These are phyloP conservation scores for Ips typographus DNA, from an alignment of 1,140 invertebrate species.

Conservation along the genomic window DNA sequence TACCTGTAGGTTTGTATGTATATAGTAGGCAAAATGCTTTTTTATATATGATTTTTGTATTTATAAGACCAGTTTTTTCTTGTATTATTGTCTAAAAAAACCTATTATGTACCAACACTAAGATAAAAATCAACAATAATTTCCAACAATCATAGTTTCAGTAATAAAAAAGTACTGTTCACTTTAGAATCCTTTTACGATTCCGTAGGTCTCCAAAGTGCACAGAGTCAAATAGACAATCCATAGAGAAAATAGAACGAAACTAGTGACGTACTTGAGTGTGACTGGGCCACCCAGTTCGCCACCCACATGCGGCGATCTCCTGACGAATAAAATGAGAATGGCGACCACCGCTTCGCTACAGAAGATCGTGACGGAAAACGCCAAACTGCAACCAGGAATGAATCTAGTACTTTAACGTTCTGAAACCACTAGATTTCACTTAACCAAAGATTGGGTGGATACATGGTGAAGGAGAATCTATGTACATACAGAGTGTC, in stretches of 20 bases:
- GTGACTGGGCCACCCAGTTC: slow-evolving; percentile 86
- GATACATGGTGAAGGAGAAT: no score
- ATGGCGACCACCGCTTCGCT: slow-evolving; percentile 79
- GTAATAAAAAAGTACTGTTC: no score
- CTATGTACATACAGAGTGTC: not conserved
- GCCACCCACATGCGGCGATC: slow-evolving; percentile 78
- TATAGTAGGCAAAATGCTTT: no score
- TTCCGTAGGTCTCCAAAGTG: slow-evolving; percentile 87
- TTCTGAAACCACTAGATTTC: not conserved
- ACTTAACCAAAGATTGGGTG: no score
- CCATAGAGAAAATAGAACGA: slow-evolving; percentile 86
- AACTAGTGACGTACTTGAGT: slow-evolving; percentile 75
- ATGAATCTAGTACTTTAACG: not conserved
- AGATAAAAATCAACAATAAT: no score
- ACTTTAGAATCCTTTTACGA: slow-evolving; percentile 82
- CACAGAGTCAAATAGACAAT: slow-evolving; percentile 89
- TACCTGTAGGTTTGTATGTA: no score
- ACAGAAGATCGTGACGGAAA: slow-evolving; percentile 89
- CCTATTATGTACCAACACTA: no score
- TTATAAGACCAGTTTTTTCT: not conserved
- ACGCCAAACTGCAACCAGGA: slow-evolving; percentile 71
- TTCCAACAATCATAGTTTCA: no score
- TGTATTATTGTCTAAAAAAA: no score
- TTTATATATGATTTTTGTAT: no score
- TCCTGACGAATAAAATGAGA: slow-evolving; percentile 74